A percentile compares a stretch with the other conserved stretches of the same genome.
These are phyloP conservation scores for Thumatha senex DNA, from an alignment of 2,888 invertebrate species.

Conservation along the genomic window DNA sequence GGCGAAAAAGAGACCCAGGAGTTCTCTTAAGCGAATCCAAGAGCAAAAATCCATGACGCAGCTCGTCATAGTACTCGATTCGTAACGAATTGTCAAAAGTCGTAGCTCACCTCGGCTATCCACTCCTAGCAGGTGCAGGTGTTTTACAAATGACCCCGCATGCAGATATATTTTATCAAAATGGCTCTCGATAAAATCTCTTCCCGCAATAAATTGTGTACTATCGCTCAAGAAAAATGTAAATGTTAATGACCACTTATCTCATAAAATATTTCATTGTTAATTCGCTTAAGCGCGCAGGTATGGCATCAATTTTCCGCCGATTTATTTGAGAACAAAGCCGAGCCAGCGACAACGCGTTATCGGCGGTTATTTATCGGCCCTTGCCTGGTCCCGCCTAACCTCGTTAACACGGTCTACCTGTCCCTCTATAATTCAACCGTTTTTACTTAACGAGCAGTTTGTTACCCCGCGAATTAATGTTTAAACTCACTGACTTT, in stretches of 20 bases:
- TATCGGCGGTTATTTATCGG: slow-evolving; percentile 66
- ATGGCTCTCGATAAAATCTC: neutral
- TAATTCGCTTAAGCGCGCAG: slow-evolving; percentile 33
- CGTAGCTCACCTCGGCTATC: too few relatives aligned
- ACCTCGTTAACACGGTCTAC: slow-evolving; percentile 68
- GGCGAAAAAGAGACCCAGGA: too few relatives aligned
- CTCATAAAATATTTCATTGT: slow-evolving; percentile 37
- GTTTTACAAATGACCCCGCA: too few relatives aligned
- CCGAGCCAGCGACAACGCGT: slow-evolving; percentile 42
- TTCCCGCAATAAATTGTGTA: slow-evolving; percentile 1
- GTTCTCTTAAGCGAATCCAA: too few relatives aligned
- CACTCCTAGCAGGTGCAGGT: too few relatives aligned
- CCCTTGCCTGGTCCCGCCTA: slow-evolving; percentile 32
- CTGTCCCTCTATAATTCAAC: slow-evolving; percentile 65
- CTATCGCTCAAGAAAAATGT: slow-evolving; percentile 27
- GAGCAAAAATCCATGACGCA: too few relatives aligned
- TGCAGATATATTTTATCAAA: neutral
- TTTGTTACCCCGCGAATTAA: slow-evolving; percentile 59
- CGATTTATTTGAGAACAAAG: slow-evolving; percentile 58
- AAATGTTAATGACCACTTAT: slow-evolving; percentile 32
- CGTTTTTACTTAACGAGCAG: slow-evolving; percentile 61
- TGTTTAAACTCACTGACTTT: slow-evolving; percentile 45
- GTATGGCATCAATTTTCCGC: slow-evolving; percentile 51
- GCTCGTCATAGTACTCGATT: too few relatives aligned
- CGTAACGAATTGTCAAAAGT: too few relatives aligned